Evolutionary conservation across 2,113 vertebrate genomes (phyloP), one percentile per base, ranked within the genome.

Genomic region (Hiodon alosoides): DNA sequence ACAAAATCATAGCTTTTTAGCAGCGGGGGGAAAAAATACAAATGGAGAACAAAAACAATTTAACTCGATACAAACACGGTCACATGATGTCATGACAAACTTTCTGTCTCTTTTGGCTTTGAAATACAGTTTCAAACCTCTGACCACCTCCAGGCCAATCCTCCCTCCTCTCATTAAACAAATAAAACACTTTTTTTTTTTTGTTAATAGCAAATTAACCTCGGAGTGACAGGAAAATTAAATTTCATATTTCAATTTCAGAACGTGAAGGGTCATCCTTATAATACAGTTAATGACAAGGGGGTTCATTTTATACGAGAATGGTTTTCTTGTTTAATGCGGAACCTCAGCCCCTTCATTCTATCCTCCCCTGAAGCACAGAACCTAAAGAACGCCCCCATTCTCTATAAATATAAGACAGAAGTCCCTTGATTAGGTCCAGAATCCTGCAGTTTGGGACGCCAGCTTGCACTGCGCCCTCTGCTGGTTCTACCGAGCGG

Each of bases 1-100:
- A 91, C 94, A 90, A 85, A 94, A 94, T 95, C 90, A 93, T 94
- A 96, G 96, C 96, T 96, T 95, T 88, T 94, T 98, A 98, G 96
- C 96, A 98, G 96, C 96, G 94, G 92, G 95, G 96, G 95, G 91
- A 91, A 93, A 88, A 78, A 47, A 62, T 67, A 71, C 31, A 31
- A 31, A 31, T 31, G 31, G 31, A 76, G 79, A 82, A 85, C 66
- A 72, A 85, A 89, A 89, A 92, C 86, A 80, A 75, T 86, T 82
- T 82, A 88, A 85, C 85, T 87, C 84, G 83, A 87, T 86, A 87
- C 82, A 90, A 79, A 90, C 88, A 92, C 91, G 31, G 31, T 31
- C 89, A 91, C 87, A 92, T 92, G 90, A 92, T 82, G 84, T 91
- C 91, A 92, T 93, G 91, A 92, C 90, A 92, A 90, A 88, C 90